These are phyloP conservation scores for Hafferia zeledoni DNA, from an alignment of 2,797 vertebrate species.

Conservation along the genomic window DNA sequence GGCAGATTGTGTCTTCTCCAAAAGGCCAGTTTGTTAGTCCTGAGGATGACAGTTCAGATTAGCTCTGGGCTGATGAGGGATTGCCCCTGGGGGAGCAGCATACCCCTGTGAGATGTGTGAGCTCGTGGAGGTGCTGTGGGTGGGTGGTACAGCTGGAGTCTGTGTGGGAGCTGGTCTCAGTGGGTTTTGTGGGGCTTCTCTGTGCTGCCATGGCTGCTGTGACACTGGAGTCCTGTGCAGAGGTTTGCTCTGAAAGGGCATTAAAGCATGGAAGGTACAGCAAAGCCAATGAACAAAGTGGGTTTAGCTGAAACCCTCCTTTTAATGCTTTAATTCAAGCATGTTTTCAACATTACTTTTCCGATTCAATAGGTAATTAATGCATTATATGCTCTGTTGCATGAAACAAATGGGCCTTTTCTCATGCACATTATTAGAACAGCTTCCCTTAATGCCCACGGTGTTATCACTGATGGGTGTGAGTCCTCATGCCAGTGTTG, in stretches of 20 bases:
- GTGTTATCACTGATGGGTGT: background rate
- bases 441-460: background rate
- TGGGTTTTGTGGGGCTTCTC: background rate
- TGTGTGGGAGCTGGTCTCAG: background rate
- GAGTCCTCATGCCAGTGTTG: background rate
- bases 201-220: background rate
- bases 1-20: background rate
- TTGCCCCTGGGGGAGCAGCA: background rate
- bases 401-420: background rate
- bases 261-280: background rate
- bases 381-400: background rate
- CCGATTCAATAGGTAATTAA: background rate
- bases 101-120: too few species aligned
- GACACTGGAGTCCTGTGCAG: background rate
- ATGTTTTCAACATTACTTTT: background rate
- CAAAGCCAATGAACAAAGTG: background rate
- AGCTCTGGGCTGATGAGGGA: background rate
- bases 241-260: background rate
- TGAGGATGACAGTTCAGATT: background rate
- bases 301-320: background rate
- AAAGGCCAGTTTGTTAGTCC: background rate
- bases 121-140: rapidly evolving
- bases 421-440: background rate
- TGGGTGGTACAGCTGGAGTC: rapidly evolving
- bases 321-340: background rate